Evolutionary conservation across 1,140 invertebrate species (phyloP), one percentile per base, ranked within the genome.

Genomic region (Drosophila ambigua): DNA sequence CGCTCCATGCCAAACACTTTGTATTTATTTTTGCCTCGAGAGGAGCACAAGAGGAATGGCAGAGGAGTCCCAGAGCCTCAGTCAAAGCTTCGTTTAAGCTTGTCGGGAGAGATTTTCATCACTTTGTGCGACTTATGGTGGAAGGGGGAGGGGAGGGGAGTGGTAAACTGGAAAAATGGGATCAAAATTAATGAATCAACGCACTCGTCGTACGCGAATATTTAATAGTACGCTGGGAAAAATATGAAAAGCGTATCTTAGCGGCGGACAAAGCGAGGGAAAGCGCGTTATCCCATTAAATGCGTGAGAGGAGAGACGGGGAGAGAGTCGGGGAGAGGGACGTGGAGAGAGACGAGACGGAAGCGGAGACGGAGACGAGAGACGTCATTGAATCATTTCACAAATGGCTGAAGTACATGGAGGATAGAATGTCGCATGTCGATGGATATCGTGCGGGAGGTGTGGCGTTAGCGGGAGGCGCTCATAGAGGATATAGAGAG

Each of bases 341-440:
- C 4, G 4, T 64, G 81, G 82, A 75, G 4, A 39, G 73, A 76
- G 81, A 81, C 82, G 77, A 24, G 23, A 24, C 31, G 2, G 31
- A 31, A 4, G 13, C 26, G 5, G 77, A 82, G 82, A 82, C 83
- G 78, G 20, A 2, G 20, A 20, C 20, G 20, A 2, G 77, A 82
- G 82, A 82, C 83, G 78, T 72, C 82, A 85, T 85, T 85, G 82
- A 85, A 85, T 85, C 82, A 85, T 87, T 85, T 87, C 76, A 87
- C 82, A 87, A 85, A 85, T 80, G 82, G 78, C 74, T 87, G 69
- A 87, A 39, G 63, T 85, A 87, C 81, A 87, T 75, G 72, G 71
- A 72, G 35, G 26, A 28, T 7, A 28, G 26, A 9, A 39, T 55
- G 65, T 67, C 65, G 74, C 81, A 85, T 85, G 35, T 39, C 35